phyloP scores from a whole-genome alignment of 2,113 vertebrate species.

The Dermatemys mawii region DNA sequence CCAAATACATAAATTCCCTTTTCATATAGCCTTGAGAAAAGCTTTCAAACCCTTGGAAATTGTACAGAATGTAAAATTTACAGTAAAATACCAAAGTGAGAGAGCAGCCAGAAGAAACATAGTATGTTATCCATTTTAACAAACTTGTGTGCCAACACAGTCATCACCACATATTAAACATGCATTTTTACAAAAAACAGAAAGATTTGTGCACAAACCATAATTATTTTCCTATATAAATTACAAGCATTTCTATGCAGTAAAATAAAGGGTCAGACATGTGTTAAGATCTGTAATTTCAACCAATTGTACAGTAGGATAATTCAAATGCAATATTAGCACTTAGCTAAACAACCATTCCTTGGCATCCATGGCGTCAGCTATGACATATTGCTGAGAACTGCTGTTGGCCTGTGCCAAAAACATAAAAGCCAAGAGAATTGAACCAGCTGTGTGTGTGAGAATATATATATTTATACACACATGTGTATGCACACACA shows the following conservation, averaged over 20 bases:
- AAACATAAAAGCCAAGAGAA: background rate
- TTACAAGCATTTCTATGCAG: background rate
- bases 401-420: background rate
- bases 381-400: background rate
- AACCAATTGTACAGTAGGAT: fast-evolving
- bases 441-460: fast-evolving
- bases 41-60: background rate
- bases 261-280: background rate
- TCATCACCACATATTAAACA: background rate
- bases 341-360: background rate
- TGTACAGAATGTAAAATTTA: background rate
- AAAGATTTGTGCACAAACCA: background rate
- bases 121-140: background rate
- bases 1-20: background rate
- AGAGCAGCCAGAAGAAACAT: background rate
- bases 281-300: background rate
- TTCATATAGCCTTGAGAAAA: background rate
- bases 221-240: background rate
- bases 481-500: fast-evolving
- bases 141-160: background rate
- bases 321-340: background rate
- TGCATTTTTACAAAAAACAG: background rate
- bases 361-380: background rate
- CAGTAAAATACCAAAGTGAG: slow-evolving; percentile 27
- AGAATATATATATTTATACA: background rate